phyloP scores from a whole-genome alignment of 2,888 invertebrate species.

The Drosophila pullipes region DNA sequence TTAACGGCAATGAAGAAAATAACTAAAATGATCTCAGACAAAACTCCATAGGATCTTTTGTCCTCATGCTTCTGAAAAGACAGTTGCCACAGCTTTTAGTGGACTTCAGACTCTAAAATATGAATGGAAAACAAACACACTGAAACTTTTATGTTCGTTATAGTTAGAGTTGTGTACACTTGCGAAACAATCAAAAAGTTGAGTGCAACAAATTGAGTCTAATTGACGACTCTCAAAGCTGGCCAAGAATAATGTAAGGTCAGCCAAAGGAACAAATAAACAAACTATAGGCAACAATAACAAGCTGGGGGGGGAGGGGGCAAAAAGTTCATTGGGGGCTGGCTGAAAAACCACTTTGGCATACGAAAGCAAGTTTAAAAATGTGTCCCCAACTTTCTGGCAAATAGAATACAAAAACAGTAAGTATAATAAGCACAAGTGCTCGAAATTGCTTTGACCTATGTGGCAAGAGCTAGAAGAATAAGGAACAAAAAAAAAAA shows the following conservation, averaged over 20 bases:
- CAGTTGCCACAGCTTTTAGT: not conserved
- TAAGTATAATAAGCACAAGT: conserved; percentile 6
- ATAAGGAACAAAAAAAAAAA: not conserved
- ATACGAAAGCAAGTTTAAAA: conserved; percentile 45
- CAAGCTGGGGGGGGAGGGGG: not conserved
- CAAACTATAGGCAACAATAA: conserved; percentile 21
- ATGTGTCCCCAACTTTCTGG: conserved; percentile 32
- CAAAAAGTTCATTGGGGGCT: conserved; percentile 18
- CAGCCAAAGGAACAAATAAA: conserved; percentile 24
- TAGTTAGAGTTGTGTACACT: conserved; percentile 1
- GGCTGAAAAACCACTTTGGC: conserved; percentile 39
- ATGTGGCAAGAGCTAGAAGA: conserved; percentile 1
- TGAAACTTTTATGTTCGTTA: conserved; percentile 4
- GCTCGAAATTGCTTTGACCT: conserved; percentile 31
- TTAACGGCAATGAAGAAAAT: not conserved
- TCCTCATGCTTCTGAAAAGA: not conserved
- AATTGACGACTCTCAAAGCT: conserved; percentile 45
- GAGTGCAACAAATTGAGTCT: conserved; percentile 55
- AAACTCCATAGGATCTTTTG: not conserved
- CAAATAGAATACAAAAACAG: conserved; percentile 9
- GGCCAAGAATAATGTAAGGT: conserved; percentile 23
- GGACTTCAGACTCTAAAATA: not conserved
- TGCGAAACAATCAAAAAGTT: conserved; percentile 54
- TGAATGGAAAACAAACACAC: not conserved
- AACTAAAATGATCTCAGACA: not conserved